phyloP scores from a whole-genome alignment of 2,888 invertebrate species.

The Meiosimyza platycephala region DNA sequence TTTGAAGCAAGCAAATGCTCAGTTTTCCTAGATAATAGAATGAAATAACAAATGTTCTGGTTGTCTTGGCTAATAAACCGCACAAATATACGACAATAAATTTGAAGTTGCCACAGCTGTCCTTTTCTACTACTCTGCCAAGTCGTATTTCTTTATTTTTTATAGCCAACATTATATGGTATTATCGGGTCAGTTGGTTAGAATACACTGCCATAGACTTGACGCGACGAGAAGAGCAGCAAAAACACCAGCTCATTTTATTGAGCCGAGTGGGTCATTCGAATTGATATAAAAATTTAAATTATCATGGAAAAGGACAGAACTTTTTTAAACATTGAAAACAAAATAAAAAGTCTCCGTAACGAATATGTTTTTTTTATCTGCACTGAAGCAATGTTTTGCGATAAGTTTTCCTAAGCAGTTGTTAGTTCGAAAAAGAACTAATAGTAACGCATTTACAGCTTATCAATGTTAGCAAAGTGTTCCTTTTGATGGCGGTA shows the following conservation, averaged over 20 bases:
- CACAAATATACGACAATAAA: neutral
- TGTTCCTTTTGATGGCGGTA: too few relatives aligned
- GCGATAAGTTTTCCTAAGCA: too few relatives aligned
- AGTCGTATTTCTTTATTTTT: constrained; percentile 14
- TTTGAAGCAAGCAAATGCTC: neutral
- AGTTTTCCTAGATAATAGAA: neutral
- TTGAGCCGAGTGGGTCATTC: neutral
- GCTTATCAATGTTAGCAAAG: too few relatives aligned
- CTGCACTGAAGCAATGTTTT: too few relatives aligned
- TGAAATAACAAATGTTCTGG: constrained; percentile 6
- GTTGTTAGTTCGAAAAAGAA: too few relatives aligned
- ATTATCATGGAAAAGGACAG: neutral
- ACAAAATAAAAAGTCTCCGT: too few relatives aligned
- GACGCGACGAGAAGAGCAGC: too few relatives aligned
- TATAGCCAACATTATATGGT: constrained; percentile 37
- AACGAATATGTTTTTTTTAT: too few relatives aligned
- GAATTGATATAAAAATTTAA: constrained; percentile 8
- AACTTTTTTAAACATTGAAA: too few relatives aligned
- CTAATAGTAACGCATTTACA: too few relatives aligned
- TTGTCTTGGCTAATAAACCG: constrained; percentile 44
- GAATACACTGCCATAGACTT: too few relatives aligned
- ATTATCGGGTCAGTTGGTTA: neutral
- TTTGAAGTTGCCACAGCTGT: constrained; percentile 12
- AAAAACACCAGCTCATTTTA: too few relatives aligned
- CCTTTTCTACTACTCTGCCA: neutral